Base-by-base conservation (phyloP, 2,797 vertebrate species). In the Vultur gryphus region DNA sequence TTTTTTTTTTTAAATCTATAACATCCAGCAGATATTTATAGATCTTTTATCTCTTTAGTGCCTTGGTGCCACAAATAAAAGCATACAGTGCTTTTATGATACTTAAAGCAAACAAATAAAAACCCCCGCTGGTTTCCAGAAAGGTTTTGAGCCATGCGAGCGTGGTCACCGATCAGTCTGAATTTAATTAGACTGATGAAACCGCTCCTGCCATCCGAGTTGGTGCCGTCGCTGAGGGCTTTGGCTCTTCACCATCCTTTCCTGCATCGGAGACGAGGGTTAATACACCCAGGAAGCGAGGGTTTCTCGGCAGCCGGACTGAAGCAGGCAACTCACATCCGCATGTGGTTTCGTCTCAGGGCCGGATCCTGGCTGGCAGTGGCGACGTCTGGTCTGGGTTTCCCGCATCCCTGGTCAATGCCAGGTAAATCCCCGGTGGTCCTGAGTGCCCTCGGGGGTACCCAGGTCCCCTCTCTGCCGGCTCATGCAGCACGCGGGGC, bases 1-100 rank as follows among this genome's bases (percentile, higher is more conserved):
- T 23, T n/a, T n/a, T 48, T 54, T 18, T 24, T 20, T 71, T 8
- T 1, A 7, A 92, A 90, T 83, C 85, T 59, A 35, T 95, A 88
- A 73, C 67, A 81, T 86, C 43, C 83, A 86, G 57, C 54, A 57
- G 73, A 44, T 90, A 93, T 81, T 94, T 95, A 88, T 82, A 89
- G 93, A 35, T 88, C 61, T 57, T 86, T 91, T 78, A 88, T 78
- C 88, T 78, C 90, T 91, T 83, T 31, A 88, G 91, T 71, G 88
- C 90, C 77, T 92, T 3, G 0, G 57, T 79, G 85, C 72, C 57
- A 48, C 80, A 39, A 84, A 61, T 81, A 46, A 71, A 87, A 80
- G 79, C 84, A 0, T 23, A 2, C 21, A 1, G 72, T 13, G 55
- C 80, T 86, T 59, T 91, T 59, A 41, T 10, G 64, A 29, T 70